Evolutionary conservation across 2,888 invertebrate species (phyloP).

Genomic region (Urechis unicinctus): DNA sequence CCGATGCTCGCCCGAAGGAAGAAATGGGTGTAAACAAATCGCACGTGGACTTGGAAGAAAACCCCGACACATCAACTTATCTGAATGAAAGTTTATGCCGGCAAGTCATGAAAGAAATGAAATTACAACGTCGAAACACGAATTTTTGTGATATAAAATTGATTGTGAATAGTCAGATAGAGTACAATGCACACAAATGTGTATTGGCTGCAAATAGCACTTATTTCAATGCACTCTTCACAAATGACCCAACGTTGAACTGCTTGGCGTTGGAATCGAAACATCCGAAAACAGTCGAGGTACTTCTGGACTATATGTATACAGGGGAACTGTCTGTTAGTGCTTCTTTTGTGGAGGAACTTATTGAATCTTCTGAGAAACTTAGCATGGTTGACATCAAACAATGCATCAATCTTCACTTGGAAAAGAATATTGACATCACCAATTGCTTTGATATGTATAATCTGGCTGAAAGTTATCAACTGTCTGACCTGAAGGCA

Average conservation of each 20-base stretch:
- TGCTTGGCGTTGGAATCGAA: background rate
- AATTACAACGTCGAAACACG: no score
- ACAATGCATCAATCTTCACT: background rate
- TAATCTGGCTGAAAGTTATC: background rate
- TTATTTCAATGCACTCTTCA: background rate
- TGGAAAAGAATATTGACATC: background rate
- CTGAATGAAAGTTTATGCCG: no score
- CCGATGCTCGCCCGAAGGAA: no score
- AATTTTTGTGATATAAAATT: no score
- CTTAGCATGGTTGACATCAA: background rate
- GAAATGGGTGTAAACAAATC: no score
- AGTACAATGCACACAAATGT: constrained; percentile 6
- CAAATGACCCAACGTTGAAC: no score
- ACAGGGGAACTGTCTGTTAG: background rate
- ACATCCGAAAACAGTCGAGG: background rate
- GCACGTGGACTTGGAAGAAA: no score
- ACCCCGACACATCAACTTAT: no score
- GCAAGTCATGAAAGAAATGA: no score
- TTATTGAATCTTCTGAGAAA: no score
- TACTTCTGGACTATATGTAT: background rate
- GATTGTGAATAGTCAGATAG: no score
- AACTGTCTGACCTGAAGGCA: background rate
- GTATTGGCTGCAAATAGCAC: constrained; percentile 6
- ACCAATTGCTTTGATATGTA: background rate
- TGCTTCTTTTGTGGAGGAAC: no score